Evolutionary conservation across 2,797 vertebrate genomes (phyloP).

Genomic region (Knipowitschia caucasica): DNA sequence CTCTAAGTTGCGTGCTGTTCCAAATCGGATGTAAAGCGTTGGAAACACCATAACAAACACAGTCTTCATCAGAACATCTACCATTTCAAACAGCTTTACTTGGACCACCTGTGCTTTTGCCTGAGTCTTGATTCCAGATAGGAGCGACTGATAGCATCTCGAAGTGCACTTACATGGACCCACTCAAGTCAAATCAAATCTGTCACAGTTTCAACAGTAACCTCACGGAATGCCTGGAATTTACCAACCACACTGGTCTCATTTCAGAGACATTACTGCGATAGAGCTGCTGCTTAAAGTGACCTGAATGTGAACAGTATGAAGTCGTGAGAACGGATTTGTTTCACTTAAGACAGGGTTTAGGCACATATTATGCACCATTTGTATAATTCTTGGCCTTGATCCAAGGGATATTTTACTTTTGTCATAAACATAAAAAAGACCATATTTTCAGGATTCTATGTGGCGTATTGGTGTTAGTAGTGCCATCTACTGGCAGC

Average conservation of each 20-base stretch:
- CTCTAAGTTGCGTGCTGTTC: neutral
- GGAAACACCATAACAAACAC: neutral
- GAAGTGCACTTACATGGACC: constrained; percentile 13
- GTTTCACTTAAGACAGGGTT: neutral
- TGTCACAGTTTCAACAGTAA: constrained; percentile 23
- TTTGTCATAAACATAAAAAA: too few species aligned
- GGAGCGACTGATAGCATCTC: constrained; percentile 19
- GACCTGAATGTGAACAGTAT: neutral
- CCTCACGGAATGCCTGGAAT: constrained; percentile 31
- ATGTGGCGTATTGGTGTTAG: too few species aligned
- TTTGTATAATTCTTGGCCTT: too few species aligned
- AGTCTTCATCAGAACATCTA: constrained; percentile 17
- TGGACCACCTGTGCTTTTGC: constrained; percentile 17
- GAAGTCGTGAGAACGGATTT: neutral
- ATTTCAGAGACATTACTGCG: constrained; percentile 5
- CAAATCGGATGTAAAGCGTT: constrained; percentile 7
- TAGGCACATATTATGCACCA: too few species aligned
- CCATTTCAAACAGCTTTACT: constrained; percentile 4
- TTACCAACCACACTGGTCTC: constrained; percentile 26
- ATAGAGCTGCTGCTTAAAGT: neutral
- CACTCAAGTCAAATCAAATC: constrained; percentile 32
- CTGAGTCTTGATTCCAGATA: neutral
- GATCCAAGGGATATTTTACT: too few species aligned
- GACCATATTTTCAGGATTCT: too few species aligned
- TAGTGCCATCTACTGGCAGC: too few species aligned